Evolutionary conservation across 2,888 invertebrate genomes (phyloP).

Genomic region (Rotaria macrura): DNA sequence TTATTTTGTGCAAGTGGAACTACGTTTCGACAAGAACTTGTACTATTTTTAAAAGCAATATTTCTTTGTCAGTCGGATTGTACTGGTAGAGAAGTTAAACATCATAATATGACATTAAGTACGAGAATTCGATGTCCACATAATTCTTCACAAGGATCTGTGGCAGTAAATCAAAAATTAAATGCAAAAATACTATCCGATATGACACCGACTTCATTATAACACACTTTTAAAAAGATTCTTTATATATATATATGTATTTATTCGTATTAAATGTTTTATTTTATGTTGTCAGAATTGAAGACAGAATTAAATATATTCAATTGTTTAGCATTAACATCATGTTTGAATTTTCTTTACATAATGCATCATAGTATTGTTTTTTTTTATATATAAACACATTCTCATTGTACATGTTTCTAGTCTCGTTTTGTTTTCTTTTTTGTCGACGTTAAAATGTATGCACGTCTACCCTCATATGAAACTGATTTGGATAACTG

Average conservation of each 20-base stretch:
- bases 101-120: neutral
- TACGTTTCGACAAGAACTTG: neutral
- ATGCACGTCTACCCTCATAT: too few species aligned
- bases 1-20: neutral
- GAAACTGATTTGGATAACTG: too few species aligned
- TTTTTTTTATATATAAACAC: too few species aligned
- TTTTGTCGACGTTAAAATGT: too few species aligned
- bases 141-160: neutral
- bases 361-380: too few species aligned
- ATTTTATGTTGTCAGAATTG: neutral
- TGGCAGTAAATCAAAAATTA: neutral
- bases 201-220: neutral
- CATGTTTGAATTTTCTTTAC: too few species aligned
- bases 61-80: neutral
- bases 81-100: neutral
- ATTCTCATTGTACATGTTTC: too few species aligned
- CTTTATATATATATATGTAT: neutral
- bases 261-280: neutral
- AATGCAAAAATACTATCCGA: neutral
- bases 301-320: too few species aligned
- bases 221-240: neutral
- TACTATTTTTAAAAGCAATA: neutral
- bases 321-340: too few species aligned
- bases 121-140: neutral
- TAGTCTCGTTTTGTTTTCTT: too few species aligned